Conservation (phyloP, 2,888 invertebrate species). For the Blastobasis lacticolella region DNA sequence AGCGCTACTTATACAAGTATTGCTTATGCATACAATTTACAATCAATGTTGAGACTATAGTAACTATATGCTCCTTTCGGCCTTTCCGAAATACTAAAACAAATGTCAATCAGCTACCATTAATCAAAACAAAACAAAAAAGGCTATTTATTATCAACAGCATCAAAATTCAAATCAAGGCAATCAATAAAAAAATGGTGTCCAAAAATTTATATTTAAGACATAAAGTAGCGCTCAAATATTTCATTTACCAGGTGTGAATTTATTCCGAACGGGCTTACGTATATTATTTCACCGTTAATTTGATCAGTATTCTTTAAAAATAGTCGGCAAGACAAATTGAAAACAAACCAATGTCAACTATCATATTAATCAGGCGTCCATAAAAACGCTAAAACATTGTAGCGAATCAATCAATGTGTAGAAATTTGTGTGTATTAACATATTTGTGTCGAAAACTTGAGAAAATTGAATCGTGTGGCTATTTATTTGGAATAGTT, state of each 20-base stretch:
- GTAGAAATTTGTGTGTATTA: not conserved
- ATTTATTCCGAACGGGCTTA: constrained; percentile 1
- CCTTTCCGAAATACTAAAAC: too few species aligned
- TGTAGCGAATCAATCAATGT: constrained; percentile 1
- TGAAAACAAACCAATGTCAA: constrained; percentile 2
- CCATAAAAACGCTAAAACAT: not conserved
- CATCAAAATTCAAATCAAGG: too few species aligned
- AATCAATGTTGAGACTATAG: too few species aligned
- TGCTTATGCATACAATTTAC: too few species aligned
- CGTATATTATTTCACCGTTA: not conserved
- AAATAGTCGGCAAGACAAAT: constrained; percentile 3
- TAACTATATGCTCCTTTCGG: too few species aligned
- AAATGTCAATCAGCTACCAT: too few species aligned
- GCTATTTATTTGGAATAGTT: not conserved
- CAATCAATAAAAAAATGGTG: too few species aligned
- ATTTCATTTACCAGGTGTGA: constrained; percentile 2
- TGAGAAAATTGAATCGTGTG: not conserved
- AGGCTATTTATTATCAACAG: too few species aligned
- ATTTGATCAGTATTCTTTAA: not conserved
- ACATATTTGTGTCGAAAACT: not conserved
- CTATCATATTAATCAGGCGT: constrained; percentile 1
- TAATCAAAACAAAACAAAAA: too few species aligned
- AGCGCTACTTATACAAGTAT: too few species aligned
- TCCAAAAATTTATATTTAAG: too few species aligned
- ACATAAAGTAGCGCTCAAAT: too few species aligned